Base-by-base conservation (phyloP, 2,888 invertebrate genomes). In the Dascillus cervinus region DNA sequence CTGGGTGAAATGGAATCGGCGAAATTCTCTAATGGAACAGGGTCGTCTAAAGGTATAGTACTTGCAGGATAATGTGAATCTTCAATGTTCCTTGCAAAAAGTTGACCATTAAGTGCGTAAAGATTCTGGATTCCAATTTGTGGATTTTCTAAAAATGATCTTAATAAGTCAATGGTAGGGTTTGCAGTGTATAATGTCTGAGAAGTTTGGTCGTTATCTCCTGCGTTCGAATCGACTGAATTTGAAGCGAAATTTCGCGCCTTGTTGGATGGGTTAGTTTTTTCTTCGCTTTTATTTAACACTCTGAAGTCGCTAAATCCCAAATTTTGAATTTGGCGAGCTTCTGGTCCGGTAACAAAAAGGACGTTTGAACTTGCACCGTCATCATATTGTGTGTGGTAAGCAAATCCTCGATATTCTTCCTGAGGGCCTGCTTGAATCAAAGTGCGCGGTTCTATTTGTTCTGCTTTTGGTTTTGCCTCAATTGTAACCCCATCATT, bases 331-430 rank as follows among this genome's bases (percentile, higher is more conserved):
- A 40, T 26, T 34, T 37, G 34, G 5, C 40, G 34, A 3, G 52
- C 44, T 37, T 55, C 49, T 1, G 53, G 47, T 6, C 56, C 56
- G 10, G 48, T 45, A 29, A 52, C 37, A 33, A 56, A 59, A 15
- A 55, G 39, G 13, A 58, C 58, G 28, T 53, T 54, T 2, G 55
- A 53, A 29, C 34, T 46, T 0, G 50, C 56, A 12, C 53, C 55
- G 40, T 48, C 46, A 3, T 52, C 41, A 24, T 46, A 51, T 23
- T 50, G 45, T 2, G 55, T 59, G 11, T 47, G 46, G 30, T 59
- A 60, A 3, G 53, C 54, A 32, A 55, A 60, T 13, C 60, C 60
- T 4, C 44, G 39, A 22, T 46, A 45, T 24, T 43, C 39, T 19
- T 35, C 33, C 6, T 26, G 23, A 5, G 6, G 11, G 19, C 3